Evolutionary conservation across 2,888 invertebrate genomes (phyloP).

Genomic region (Leucozona laternaria): DNA sequence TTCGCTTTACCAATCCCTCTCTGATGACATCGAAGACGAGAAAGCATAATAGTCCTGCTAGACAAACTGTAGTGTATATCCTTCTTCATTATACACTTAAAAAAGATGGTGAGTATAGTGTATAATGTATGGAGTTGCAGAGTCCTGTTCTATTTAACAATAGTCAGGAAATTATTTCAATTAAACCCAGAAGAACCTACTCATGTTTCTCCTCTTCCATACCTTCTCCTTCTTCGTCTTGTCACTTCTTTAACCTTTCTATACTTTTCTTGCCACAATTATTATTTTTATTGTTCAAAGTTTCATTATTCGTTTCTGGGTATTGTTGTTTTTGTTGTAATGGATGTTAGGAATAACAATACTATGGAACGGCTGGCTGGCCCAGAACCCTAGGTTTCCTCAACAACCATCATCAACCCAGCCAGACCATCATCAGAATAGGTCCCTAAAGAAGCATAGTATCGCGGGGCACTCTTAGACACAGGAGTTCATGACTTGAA

Average conservation of each 20-base stretch:
- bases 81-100: slow-evolving; percentile 49
- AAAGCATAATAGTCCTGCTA: background rate
- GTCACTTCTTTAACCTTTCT: slow-evolving; percentile 8
- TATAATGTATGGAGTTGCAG: background rate
- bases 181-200: slow-evolving; percentile 34
- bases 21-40: background rate
- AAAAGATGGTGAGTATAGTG: background rate
- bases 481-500: slow-evolving; percentile 18
- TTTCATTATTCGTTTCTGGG: slow-evolving; percentile 33
- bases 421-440: background rate
- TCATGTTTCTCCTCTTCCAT: background rate
- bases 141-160: background rate
- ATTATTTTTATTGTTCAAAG: slow-evolving; percentile 73
- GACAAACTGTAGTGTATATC: slow-evolving; percentile 37
- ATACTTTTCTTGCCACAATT: slow-evolving; percentile 52
- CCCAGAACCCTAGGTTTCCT: background rate
- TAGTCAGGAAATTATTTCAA: slow-evolving; percentile 57
- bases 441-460: background rate
- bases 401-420: background rate
- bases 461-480: background rate
- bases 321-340: slow-evolving; percentile 35
- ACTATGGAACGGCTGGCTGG: background rate
- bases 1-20: slow-evolving; percentile 24
- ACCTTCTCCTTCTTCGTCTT: background rate
- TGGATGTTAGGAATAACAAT: slow-evolving; percentile 54